phyloP scores from a whole-genome alignment of 2,888 invertebrate genomes.

The Carpatolechia fugitivella region DNA sequence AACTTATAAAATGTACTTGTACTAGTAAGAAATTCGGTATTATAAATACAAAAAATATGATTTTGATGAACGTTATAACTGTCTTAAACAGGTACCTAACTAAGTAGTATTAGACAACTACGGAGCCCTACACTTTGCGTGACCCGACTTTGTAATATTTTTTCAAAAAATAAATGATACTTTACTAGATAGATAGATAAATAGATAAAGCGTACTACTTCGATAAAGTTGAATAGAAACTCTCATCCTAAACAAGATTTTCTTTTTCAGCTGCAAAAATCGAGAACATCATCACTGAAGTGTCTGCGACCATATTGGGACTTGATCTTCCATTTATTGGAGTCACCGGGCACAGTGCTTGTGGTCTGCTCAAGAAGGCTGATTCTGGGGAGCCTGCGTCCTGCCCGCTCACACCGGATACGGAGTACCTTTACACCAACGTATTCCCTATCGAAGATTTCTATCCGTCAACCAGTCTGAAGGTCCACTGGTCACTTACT shows the following conservation, averaged over 20 bases:
- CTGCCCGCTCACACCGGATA: constrained; percentile 82
- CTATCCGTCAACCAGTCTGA: constrained; percentile 68
- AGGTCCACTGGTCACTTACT: constrained; percentile 81
- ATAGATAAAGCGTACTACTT: too few species aligned
- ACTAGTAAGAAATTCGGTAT: too few species aligned
- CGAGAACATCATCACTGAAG: constrained; percentile 73
- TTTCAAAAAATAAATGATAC: too few species aligned
- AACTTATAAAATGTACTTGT: too few species aligned
- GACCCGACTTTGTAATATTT: too few species aligned
- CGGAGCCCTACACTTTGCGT: too few species aligned
- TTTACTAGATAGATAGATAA: too few species aligned
- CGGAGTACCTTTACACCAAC: constrained; percentile 83
- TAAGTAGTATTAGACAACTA: too few species aligned
- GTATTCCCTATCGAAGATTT: constrained; percentile 65
- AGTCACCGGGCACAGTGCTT: constrained; percentile 83
- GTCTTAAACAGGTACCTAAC: too few species aligned
- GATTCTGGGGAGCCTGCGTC: constrained; percentile 72
- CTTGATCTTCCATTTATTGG: constrained; percentile 85
- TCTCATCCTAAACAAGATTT: not conserved
- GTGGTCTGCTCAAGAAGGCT: constrained; percentile 61
- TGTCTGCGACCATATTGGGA: constrained; percentile 70
- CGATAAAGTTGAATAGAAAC: too few species aligned
- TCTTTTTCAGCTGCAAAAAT: constrained; percentile 60
- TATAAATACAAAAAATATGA: too few species aligned
- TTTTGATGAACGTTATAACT: too few species aligned